Evolutionary conservation across 1,140 invertebrate genomes (phyloP).

Genomic region (Drosophila parabipectinata): DNA sequence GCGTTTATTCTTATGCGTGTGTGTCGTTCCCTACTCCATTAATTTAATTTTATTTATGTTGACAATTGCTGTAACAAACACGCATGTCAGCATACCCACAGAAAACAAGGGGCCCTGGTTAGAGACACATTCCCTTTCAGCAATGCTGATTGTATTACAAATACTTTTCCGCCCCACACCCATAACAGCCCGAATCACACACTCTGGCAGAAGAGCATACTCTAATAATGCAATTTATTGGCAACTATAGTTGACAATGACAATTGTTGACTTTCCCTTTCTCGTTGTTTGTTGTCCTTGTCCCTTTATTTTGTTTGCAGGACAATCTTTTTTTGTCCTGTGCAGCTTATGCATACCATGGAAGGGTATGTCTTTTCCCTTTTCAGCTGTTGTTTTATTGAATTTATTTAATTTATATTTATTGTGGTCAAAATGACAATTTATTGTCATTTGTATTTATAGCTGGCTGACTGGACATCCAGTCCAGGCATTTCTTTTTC

Average conservation of each 20-base stretch:
- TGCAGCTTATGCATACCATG: conserved; percentile 34
- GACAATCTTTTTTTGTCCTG: not conserved
- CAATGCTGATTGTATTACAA: conserved; percentile 63
- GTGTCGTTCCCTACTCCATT: conserved; percentile 37
- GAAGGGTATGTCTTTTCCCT: not conserved
- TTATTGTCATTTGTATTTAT: conserved; percentile 76
- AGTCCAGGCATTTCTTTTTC: conserved; percentile 27
- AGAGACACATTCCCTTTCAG: conserved; percentile 32
- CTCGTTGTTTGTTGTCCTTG: conserved; percentile 23
- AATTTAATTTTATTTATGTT: conserved; percentile 83
- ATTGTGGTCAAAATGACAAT: conserved; percentile 65
- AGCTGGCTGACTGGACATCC: conserved; percentile 23
- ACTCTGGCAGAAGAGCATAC: conserved; percentile 42
- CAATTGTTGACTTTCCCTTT: conserved; percentile 74
- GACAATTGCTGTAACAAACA: conserved; percentile 72
- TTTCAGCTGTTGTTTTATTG: conserved; percentile 51
- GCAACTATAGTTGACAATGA: conserved; percentile 69
- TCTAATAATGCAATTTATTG: conserved; percentile 82
- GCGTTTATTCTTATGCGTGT: conserved; percentile 16
- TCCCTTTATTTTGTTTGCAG: conserved; percentile 28
- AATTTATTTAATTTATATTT: conserved; percentile 71
- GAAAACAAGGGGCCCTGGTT: conserved; percentile 30
- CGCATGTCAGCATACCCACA: conserved; percentile 27
- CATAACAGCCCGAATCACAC: not conserved
- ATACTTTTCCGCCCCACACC: conserved; percentile 50